Evolutionary conservation across 2,113 vertebrate genomes (phyloP), one percentile per base, ranked within the genome.

Genomic region (Pseudonaja textilis): DNA sequence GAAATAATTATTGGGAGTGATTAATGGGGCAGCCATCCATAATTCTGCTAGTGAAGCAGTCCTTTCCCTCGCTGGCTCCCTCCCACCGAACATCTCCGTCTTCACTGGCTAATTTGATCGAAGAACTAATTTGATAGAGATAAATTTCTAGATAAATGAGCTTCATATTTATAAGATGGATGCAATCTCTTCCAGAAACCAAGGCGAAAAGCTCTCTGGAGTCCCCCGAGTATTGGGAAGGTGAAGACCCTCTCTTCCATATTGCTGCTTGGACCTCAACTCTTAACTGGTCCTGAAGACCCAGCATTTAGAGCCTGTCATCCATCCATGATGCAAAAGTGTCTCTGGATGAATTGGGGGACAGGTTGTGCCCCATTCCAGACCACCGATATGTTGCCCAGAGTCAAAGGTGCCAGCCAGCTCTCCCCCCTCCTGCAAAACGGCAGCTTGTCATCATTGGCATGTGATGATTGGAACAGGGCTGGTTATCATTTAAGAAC

Each of bases 1-100:
- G 96, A 96, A 96, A 96, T 94, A 96, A 96, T 96, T 94, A 96
- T 95, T 94, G 94, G 92, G 93, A 89, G 93, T 93, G 93, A 96
- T 96, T 96, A 96, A 96, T 95, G 95, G 93, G 93, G 95, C 95
- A 96, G 88, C 92, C 92, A 74, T 29, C 57, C 94, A 93, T 96
- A 95, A 95, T 94, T 95, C 92, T 89, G 90, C 96, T 95, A 95
- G 95, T 16, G 94, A 93, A 88, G 95, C 94, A 69, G 90, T 81
- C 87, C 45, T 47, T 29, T 1, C 45, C 45, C 85, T 45, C 56
- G 4, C n/a, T 16, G 10, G 16, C 52, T 14, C 4, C 23, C 55
- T 39, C 90, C 74, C 47, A 1, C n/a, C 85, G 50, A 87, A 91
- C n/a, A 42, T 54, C 59, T 20, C 59, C 42, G 10, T 74, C 86